These are phyloP conservation scores for Archegozetes longisetosus DNA, from an alignment of 1,140 invertebrate species.

Conservation along the genomic window DNA sequence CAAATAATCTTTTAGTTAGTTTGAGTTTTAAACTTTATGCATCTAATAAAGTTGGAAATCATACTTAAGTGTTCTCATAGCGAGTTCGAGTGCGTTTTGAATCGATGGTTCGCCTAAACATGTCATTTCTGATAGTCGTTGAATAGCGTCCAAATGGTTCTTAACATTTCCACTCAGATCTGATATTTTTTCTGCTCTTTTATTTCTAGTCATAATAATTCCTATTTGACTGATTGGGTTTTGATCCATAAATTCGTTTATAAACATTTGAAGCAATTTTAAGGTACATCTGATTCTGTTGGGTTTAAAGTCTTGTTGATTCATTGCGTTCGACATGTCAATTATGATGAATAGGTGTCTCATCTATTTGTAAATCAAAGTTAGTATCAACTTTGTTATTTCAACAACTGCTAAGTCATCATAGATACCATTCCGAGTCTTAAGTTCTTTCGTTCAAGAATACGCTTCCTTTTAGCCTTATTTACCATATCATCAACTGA, in stretches of 20 bases:
- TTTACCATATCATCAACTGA: constrained; percentile 78
- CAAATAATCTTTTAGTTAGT: background rate
- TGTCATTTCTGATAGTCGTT: constrained; percentile 26
- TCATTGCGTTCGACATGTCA: constrained; percentile 86
- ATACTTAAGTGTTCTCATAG: constrained; percentile 56
- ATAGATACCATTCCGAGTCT: constrained; percentile 60
- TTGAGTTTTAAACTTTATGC: background rate
- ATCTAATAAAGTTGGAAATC: background rate
- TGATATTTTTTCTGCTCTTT: constrained; percentile 77
- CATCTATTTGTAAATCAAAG: too few species aligned
- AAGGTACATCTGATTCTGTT: constrained; percentile 72
- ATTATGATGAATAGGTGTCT: constrained; percentile 78
- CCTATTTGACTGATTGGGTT: constrained; percentile 96
- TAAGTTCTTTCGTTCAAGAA: constrained; percentile 49
- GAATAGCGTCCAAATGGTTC: constrained; percentile 30
- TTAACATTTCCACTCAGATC: constrained; percentile 45
- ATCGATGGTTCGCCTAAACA: constrained; percentile 77
- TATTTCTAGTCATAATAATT: constrained; percentile 76
- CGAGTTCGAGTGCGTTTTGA: constrained; percentile 83
- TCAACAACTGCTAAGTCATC: background rate
- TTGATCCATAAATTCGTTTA: constrained; percentile 94
- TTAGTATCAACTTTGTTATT: background rate
- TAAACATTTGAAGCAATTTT: constrained; percentile 70
- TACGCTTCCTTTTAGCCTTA: constrained; percentile 61
- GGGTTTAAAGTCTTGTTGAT: constrained; percentile 83